A percentile compares a stretch with the other conserved stretches of the same genome.
Evolutionary conservation across 53 echinoderm and acorn worm genomes (phyloP).

Genomic region (Antedon mediterranea): DNA sequence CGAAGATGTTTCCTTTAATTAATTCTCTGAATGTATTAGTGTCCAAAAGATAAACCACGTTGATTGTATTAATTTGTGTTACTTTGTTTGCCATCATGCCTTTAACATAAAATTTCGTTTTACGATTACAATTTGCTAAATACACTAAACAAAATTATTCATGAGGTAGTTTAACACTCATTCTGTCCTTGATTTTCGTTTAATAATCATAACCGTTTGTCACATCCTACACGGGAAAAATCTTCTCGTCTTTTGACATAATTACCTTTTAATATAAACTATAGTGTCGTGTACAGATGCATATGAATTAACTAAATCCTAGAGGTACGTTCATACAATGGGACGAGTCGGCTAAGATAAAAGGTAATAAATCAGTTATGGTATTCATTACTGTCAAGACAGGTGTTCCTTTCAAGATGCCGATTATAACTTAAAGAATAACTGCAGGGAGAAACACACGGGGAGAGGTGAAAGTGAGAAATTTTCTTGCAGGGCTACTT

Average conservation of each 20-base stretch:
- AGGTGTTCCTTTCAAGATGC: background rate
- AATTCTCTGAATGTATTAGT: too few relatives aligned
- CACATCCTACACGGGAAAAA: background rate
- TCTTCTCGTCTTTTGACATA: background rate
- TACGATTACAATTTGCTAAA: background rate
- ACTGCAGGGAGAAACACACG: background rate
- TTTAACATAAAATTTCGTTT: background rate
- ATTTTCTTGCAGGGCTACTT: background rate
- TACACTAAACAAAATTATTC: background rate
- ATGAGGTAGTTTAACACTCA: background rate
- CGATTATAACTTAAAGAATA: background rate
- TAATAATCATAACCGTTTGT: background rate
- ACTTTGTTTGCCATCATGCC: background rate
- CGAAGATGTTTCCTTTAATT: too few relatives aligned
- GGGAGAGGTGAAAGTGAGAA: background rate
- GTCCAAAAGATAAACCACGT: too few relatives aligned
- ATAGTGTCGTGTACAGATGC: background rate
- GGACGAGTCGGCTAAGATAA: background rate
- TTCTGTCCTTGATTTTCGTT: background rate
- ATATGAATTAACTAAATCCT: background rate
- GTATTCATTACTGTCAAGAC: background rate
- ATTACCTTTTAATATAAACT: too few relatives aligned
- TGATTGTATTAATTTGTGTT: background rate
- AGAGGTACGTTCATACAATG: background rate
- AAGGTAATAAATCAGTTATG: background rate